phyloP scores from a whole-genome alignment of 92 coral and sea anemone species.

The Porites lobata region DNA sequence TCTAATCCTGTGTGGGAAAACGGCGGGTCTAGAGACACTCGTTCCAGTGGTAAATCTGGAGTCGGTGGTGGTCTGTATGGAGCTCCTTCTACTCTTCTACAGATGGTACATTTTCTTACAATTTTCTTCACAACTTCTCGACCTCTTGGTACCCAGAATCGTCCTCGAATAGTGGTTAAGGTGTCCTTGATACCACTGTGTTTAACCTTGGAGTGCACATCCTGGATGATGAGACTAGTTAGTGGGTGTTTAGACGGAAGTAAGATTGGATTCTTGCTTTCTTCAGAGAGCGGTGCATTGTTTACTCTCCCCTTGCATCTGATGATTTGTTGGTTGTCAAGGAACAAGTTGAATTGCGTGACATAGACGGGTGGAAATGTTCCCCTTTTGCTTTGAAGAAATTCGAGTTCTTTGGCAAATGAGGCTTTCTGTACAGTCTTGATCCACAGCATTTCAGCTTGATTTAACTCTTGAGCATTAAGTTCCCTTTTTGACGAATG shows the following conservation, averaged over 20 bases:
- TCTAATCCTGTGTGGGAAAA: too few relatives aligned
- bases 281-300: conserved; percentile 61
- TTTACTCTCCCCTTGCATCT: too few relatives aligned
- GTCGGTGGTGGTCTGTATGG: conserved; percentile 42
- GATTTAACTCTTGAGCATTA: too few relatives aligned
- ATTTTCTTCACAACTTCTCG: conserved; percentile 54
- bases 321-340: too few relatives aligned
- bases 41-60: conserved; percentile 29
- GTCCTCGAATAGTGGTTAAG: conserved; percentile 65
- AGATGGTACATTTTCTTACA: neutral
- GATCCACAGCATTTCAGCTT: too few relatives aligned
- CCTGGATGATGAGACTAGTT: conserved; percentile 50
- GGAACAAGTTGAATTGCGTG: conserved; percentile 62
- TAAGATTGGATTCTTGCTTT: conserved; percentile 58
- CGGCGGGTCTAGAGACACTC: too few relatives aligned
- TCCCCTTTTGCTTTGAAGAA: conserved; percentile 44
- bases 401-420: conserved; percentile 7
- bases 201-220: conserved; percentile 60
- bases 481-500: too few relatives aligned
- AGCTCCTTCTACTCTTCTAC: conserved; percentile 53
- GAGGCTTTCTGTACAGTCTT: too few relatives aligned
- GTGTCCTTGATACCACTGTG: conserved; percentile 74
- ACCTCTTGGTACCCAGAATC: conserved; percentile 74
- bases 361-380: conserved; percentile 56
- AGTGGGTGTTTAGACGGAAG: conserved; percentile 65